These are phyloP conservation scores for Scolanthus callimorphus DNA, from an alignment of 92 coral and sea anemone species.

Conservation along the genomic window DNA sequence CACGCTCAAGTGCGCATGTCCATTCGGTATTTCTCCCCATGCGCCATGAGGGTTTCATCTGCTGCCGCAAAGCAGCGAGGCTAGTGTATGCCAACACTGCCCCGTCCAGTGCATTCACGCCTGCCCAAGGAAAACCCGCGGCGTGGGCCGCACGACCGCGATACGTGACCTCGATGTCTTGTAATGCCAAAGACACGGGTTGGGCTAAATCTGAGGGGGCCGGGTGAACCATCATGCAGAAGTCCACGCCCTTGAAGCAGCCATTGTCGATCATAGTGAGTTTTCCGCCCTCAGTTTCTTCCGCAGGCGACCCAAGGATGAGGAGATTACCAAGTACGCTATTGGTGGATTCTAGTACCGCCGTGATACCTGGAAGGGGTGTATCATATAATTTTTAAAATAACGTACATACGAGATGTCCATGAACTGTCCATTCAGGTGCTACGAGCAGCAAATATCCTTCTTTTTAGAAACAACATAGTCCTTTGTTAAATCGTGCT, in stretches of 20 bases:
- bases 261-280: no score
- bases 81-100: slow-evolving; percentile 73
- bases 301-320: no score
- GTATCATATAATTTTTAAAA: no score
- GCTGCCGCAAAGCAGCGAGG: slow-evolving; percentile 63
- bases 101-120: slow-evolving; percentile 72
- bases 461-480: no score
- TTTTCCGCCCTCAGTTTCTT: slow-evolving; percentile 65
- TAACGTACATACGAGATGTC: no score
- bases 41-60: slow-evolving; percentile 80
- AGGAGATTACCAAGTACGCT: slow-evolving; percentile 55
- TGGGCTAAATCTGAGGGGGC: slow-evolving; percentile 60
- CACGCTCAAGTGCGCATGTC: no score
- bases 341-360: slow-evolving; percentile 43
- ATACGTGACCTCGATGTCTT: slow-evolving; percentile 37
- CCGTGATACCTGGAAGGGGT: slow-evolving; percentile 17
- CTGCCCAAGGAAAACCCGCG: slow-evolving; percentile 59
- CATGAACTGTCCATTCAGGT: no score
- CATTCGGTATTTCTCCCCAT: no score
- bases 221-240: no score
- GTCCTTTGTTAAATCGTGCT: no score
- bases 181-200: slow-evolving; percentile 43
- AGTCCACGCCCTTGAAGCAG: no score
- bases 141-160: slow-evolving; percentile 56
- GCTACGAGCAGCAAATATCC: no score